These are phyloP conservation scores for Sceloporus undulatus DNA, from an alignment of 2,113 vertebrate genomes.

Conservation along the genomic window DNA sequence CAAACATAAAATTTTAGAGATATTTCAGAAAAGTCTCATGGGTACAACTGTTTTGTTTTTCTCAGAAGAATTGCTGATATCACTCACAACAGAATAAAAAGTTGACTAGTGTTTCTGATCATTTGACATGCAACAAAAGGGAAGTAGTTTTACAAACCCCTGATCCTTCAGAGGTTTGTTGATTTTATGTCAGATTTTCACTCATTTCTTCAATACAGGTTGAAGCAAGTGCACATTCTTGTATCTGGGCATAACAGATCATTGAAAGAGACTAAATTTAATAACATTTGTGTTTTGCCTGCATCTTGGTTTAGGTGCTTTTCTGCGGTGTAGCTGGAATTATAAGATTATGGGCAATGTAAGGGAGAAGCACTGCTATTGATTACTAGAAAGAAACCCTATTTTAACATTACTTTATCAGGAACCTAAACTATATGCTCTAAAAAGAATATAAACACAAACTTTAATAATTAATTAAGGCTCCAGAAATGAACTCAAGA, in stretches of 20 bases:
- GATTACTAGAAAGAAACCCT: background rate
- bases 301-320: background rate
- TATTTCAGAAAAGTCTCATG: background rate
- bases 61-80: background rate
- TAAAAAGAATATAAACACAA: background rate
- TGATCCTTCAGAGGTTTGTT: no score
- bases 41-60: background rate
- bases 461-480: background rate
- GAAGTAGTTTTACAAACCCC: background rate
- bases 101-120: background rate
- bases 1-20: background rate
- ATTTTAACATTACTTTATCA: background rate
- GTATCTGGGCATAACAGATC: background rate
- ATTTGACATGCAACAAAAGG: background rate
- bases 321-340: background rate
- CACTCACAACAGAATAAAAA: background rate
- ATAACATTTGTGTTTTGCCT: background rate
- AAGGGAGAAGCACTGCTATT: background rate
- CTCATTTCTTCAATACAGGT: background rate
- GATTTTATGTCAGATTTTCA: background rate
- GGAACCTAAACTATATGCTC: background rate
- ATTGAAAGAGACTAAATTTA: background rate
- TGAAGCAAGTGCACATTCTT: background rate
- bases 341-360: background rate
- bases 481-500: background rate